phyloP scores from a whole-genome alignment of 2,113 vertebrate species.

The Bostrychus sinensis region DNA sequence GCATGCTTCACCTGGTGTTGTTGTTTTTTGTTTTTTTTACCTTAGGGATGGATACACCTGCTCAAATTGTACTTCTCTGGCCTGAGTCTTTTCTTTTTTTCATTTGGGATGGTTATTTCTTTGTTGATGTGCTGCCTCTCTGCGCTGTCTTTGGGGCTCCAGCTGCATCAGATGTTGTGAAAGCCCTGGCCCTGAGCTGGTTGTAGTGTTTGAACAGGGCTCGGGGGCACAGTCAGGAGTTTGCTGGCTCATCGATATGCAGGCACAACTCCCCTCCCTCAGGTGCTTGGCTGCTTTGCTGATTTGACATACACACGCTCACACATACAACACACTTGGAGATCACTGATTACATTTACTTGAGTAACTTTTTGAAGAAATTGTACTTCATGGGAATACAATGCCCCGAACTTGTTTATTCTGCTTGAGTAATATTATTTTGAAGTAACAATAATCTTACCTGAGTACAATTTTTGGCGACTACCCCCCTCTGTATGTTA shows the following conservation, averaged over 20 bases:
- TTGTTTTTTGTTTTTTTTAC: slow-evolving; percentile 23
- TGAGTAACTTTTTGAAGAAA: slow-evolving; percentile 1
- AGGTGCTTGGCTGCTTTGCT: slow-evolving; percentile 66
- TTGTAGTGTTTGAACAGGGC: slow-evolving; percentile 65
- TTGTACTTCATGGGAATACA: slow-evolving; percentile 30
- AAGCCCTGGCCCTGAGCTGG: slow-evolving; percentile 62
- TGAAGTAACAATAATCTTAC: no score
- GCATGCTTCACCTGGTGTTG: slow-evolving; percentile 10
- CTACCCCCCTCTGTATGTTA: no score
- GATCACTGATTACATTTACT: no score
- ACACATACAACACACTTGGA: slow-evolving; percentile 15
- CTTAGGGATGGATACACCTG: not conserved
- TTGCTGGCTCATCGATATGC: slow-evolving; percentile 78
- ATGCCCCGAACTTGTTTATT: no score
- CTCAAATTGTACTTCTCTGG: not conserved
- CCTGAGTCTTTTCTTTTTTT: not conserved
- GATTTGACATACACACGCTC: slow-evolving; percentile 41
- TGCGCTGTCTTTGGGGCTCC: slow-evolving; percentile 12
- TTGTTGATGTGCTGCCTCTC: slow-evolving; percentile 33
- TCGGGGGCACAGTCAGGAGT: slow-evolving; percentile 66
- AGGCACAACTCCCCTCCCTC: slow-evolving; percentile 68
- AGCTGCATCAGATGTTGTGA: slow-evolving; percentile 58
- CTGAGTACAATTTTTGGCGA: no score
- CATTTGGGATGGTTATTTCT: slow-evolving; percentile 13
- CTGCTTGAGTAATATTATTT: no score